Conservation (phyloP, 2,797 vertebrate species). For the Anableps anableps region DNA sequence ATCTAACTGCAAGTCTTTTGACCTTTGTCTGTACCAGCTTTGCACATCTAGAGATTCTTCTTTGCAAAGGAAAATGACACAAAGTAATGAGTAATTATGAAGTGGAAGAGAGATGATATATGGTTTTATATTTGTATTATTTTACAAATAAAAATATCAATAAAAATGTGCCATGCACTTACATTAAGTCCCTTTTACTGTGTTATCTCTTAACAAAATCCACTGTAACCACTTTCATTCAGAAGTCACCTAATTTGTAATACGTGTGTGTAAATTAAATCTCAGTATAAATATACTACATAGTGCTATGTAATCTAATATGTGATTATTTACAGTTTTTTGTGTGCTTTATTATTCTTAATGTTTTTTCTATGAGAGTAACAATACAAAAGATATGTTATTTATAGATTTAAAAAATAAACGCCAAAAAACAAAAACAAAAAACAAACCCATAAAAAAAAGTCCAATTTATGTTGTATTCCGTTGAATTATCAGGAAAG, state of each 20-base stretch:
- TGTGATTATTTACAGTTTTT: not conserved
- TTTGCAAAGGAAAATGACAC: too few relatives aligned
- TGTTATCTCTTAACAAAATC: not conserved
- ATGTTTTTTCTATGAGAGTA: not conserved
- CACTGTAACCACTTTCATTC: not conserved
- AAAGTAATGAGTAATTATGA: too few relatives aligned
- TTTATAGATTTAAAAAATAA: too few relatives aligned
- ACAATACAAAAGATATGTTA: not conserved
- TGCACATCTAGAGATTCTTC: too few relatives aligned
- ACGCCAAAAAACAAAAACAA: too few relatives aligned
- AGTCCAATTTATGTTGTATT: not conserved
- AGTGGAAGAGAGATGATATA: not conserved
- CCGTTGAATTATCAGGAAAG: not conserved
- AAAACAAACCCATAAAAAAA: not conserved
- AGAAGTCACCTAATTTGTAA: not conserved
- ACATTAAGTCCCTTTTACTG: not conserved
- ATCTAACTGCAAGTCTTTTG: not conserved
- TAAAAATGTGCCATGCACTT: too few relatives aligned
- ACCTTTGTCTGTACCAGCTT: too few relatives aligned
- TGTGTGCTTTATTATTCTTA: not conserved
- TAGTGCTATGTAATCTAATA: not conserved
- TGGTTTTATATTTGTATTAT: not conserved
- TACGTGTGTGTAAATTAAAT: not conserved
- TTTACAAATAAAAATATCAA: not conserved
- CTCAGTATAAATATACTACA: not conserved